Evolutionary conservation across 2,888 invertebrate species (phyloP).

Genomic region (Epicampocera succincta): DNA sequence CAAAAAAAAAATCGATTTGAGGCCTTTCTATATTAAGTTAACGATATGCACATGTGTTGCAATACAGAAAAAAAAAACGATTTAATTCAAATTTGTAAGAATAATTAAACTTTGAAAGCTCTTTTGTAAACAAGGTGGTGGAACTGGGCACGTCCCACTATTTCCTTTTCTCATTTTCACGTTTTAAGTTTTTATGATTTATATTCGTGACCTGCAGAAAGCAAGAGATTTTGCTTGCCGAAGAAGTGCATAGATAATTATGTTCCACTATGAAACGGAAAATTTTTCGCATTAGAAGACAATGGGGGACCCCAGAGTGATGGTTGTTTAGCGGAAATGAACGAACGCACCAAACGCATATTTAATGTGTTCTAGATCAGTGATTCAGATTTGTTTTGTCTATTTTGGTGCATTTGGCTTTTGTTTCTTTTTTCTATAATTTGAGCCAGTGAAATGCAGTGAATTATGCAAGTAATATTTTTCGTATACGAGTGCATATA

Average conservation of each 20-base stretch:
- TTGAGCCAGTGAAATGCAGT: slow-evolving; percentile 13
- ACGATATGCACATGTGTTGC: too few relatives aligned
- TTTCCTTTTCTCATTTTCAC: slow-evolving; percentile 12
- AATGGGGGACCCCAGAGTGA: background rate
- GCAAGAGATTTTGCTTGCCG: too few relatives aligned
- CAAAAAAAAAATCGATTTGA: too few relatives aligned
- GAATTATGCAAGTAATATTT: slow-evolving; percentile 3
- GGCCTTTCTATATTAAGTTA: too few relatives aligned
- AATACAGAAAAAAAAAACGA: too few relatives aligned
- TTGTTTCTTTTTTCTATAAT: too few relatives aligned
- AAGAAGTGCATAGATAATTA: too few relatives aligned
- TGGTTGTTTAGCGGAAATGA: slow-evolving; percentile 55
- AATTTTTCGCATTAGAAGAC: slow-evolving; percentile 36
- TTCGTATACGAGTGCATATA: too few relatives aligned
- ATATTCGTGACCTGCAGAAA: background rate
- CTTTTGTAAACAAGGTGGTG: slow-evolving; percentile 10
- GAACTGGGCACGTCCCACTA: slow-evolving; percentile 19
- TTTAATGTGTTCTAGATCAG: slow-evolving; percentile 67
- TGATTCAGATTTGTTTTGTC: slow-evolving; percentile 36
- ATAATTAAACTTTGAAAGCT: too few relatives aligned
- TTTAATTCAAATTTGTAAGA: too few relatives aligned
- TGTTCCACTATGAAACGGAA: background rate
- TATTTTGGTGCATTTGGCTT: background rate
- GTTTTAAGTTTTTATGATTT: slow-evolving; percentile 21
- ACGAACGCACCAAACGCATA: slow-evolving; percentile 58